These are phyloP conservation scores for Heterohyrax brucei DNA, from an alignment of 2,797 vertebrate species.

Conservation along the genomic window DNA sequence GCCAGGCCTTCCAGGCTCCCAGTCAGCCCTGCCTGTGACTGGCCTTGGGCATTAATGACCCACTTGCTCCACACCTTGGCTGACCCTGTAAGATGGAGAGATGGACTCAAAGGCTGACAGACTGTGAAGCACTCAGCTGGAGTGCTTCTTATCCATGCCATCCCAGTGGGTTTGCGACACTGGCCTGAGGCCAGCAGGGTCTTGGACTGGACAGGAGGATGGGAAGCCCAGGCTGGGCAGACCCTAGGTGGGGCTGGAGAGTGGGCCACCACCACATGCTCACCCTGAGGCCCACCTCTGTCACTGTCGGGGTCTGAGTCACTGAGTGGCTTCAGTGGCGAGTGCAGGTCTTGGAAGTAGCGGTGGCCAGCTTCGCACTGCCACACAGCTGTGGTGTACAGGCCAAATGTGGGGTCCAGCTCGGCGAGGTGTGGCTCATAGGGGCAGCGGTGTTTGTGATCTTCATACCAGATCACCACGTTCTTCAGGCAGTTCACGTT, in stretches of 20 bases:
- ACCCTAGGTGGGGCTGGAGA: not conserved
- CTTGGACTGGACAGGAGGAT: not conserved
- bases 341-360: conserved; percentile 95
- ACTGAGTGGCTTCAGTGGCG: conserved; percentile 91
- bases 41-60: not conserved
- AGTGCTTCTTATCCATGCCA: rapidly evolving
- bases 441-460: conserved; percentile 93
- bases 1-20: not conserved
- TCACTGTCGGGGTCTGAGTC: conserved; percentile 92
- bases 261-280: not conserved
- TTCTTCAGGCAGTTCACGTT: conserved; percentile 93
- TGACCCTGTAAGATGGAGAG: not conserved
- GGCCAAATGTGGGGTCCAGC: conserved; percentile 92
- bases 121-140: not conserved
- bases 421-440: conserved; percentile 94
- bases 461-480: conserved; percentile 95
- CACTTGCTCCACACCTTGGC: rapidly evolving
- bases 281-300: conserved; percentile 68
- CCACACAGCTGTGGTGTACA: conserved; percentile 94
- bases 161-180: not conserved
- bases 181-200: not conserved
- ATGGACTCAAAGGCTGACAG: not conserved
- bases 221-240: not conserved
- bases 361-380: conserved; percentile 95
- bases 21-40: no score